phyloP scores from a whole-genome alignment of 2,113 vertebrate genomes.

The Struthidea cinerea region DNA sequence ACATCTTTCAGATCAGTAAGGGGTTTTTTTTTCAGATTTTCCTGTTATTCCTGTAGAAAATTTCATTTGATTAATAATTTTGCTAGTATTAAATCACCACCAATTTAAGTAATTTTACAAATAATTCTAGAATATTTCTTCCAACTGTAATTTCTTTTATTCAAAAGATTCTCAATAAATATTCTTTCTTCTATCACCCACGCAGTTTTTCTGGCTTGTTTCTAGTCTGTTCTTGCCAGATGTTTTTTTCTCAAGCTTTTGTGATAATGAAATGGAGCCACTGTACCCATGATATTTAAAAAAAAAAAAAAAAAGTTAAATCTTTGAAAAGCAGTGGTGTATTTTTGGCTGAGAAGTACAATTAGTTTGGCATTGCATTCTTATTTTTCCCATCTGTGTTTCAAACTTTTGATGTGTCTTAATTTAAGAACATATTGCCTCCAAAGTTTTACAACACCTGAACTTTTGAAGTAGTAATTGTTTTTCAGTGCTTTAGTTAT shows the following conservation, averaged over 20 bases:
- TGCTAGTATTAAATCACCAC: background rate
- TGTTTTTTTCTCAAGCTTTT: constrained; percentile 31
- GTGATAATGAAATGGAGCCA: background rate
- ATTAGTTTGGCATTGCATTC: background rate
- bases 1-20: background rate
- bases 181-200: background rate
- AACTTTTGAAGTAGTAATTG: background rate
- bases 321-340: background rate
- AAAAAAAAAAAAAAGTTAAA: background rate
- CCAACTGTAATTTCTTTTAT: background rate
- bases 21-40: background rate
- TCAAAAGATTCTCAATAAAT: background rate
- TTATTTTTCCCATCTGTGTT: background rate
- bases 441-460: background rate
- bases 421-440: background rate
- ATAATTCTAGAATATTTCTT: background rate
- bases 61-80: background rate
- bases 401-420: background rate
- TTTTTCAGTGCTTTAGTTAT: background rate
- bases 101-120: background rate
- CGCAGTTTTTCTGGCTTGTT: constrained; percentile 4
- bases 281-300: background rate
- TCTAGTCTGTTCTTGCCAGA: background rate
- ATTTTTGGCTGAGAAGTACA: background rate
- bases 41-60: background rate